Conservation (phyloP, 2,797 vertebrate species). For the Melanotaenia boesemani region DNA sequence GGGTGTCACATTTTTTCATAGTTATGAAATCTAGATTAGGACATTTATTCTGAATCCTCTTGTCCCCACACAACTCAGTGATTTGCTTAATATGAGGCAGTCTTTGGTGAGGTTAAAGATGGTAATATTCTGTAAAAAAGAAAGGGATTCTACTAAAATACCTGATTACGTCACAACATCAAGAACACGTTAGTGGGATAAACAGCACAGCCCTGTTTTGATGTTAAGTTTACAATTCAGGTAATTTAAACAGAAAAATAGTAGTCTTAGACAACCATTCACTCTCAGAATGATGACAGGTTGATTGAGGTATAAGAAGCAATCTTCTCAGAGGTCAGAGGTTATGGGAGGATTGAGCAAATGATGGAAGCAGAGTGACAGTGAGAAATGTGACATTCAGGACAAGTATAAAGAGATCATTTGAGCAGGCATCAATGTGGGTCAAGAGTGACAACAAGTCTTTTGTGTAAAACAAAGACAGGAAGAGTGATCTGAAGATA, state of each 20-base stretch:
- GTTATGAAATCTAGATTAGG: constrained; percentile 56
- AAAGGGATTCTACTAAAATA: constrained; percentile 34
- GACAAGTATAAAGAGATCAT: constrained; percentile 19
- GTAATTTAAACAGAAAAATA: constrained; percentile 57
- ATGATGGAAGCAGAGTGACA: background rate
- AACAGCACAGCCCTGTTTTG: constrained; percentile 24
- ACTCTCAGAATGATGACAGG: constrained; percentile 41
- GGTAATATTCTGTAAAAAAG: constrained; percentile 32
- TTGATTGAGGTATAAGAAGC: constrained; percentile 60
- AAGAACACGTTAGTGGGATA: constrained; percentile 32
- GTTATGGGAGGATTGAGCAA: constrained; percentile 34
- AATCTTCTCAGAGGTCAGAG: constrained; percentile 58
- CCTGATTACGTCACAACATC: constrained; percentile 22
- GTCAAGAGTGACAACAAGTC: constrained; percentile 40
- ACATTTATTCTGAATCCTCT: constrained; percentile 47
- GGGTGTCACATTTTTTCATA: constrained; percentile 35
- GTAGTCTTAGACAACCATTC: constrained; percentile 56
- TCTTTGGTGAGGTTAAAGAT: constrained; percentile 18
- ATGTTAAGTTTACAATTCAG: constrained; percentile 31
- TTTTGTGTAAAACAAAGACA: constrained; percentile 29
- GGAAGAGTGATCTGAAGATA: constrained; percentile 22
- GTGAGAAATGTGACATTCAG: constrained; percentile 2
- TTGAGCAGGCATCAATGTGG: constrained; percentile 21
- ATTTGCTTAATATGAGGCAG: constrained; percentile 37
- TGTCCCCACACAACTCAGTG: constrained; percentile 27